phyloP scores from a whole-genome alignment of 2,888 invertebrate species.

The Cactoblastis cactorum region DNA sequence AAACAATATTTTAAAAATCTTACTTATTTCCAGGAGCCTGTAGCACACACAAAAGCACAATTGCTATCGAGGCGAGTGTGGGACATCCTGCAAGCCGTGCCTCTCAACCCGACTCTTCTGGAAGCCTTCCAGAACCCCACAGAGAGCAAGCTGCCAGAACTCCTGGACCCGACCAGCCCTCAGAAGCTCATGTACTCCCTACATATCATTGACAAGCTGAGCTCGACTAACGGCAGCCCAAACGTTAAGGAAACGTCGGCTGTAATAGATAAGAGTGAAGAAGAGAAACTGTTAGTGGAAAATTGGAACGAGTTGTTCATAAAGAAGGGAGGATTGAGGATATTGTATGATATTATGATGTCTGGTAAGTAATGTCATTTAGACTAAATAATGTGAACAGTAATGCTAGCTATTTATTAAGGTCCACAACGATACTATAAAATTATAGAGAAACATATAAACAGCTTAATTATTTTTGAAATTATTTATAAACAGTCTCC shows the following conservation, averaged over 20 bases:
- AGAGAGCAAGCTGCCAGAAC: conserved; percentile 83
- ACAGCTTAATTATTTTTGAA: too few relatives aligned
- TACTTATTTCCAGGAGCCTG: conserved; percentile 73
- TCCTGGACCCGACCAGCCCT: conserved; percentile 92
- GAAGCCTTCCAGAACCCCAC: conserved; percentile 89
- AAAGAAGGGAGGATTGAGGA: conserved; percentile 90
- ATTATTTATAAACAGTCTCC: too few relatives aligned
- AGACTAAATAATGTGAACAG: too few relatives aligned
- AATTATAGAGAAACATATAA: too few relatives aligned
- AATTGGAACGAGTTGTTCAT: conserved; percentile 90
- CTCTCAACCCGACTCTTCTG: conserved; percentile 91
- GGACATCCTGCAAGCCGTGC: conserved; percentile 95
- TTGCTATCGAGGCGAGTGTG: conserved; percentile 94
- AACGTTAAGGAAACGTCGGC: conserved; percentile 48
- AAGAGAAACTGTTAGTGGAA: conserved; percentile 52
- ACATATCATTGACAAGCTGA: conserved; percentile 86
- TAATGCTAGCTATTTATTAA: too few relatives aligned
- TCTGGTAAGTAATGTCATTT: conserved; percentile 77
- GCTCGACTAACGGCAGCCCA: conserved; percentile 50
- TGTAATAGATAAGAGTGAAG: conserved; percentile 50
- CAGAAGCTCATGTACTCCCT: conserved; percentile 97
- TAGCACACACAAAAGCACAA: conserved; percentile 92
- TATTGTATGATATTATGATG: conserved; percentile 95
- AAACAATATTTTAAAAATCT: background rate
- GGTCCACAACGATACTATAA: too few relatives aligned